Base-by-base conservation (phyloP, 2,888 invertebrate genomes). In the Aphrophora alni region DNA sequence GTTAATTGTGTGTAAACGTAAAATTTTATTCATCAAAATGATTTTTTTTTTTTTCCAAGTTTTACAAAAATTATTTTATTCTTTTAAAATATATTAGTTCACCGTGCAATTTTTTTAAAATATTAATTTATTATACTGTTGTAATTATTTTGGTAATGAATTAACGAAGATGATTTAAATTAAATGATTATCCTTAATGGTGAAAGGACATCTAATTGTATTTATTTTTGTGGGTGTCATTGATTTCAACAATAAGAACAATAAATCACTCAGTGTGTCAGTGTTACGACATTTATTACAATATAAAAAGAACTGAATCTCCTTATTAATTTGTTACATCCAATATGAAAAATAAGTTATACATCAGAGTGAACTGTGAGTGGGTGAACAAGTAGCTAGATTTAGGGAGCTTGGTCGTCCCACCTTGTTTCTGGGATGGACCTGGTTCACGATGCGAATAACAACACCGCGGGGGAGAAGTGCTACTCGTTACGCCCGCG, bases 401-500 rank as follows among this genome's bases (percentile, higher is more conserved):
- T 14, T 7, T 10, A 2, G 10, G 59, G 8, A 44, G 44, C 12
- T 44, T 17, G 44, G 8, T 14, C 14, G 8, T 44, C 44, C 44
- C 8, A n/a, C n/a, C 21, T 59, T 1, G 21, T 59, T 59, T 21
- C 59, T 5, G 59, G 59, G 59, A 79, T 79, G 78, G 78, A 59
- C 10, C 26, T 14, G 10, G 21, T 74, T 69, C 77, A 88, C 27
- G 89, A 89, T 84, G 85, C 87, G 33, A 89, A 88, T 83, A 89
- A 88, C 84, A 89, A 89, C 84, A 87, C 87, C 73, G 72, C 82
- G 69, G 85, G 84, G 80, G 86, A 85, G 76, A 92, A 92, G 85
- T 92, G 93, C 86, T 94, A 94, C 88, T 93, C 93, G 24, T 88
- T 94, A 82, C 89, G 94, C 51, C 92, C 92, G 75, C 89, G 93